Percentiles rank a stretch among this genome's conserved stretches.
Evolutionary conservation across 2,113 vertebrate species (phyloP).

Genomic region (Mobula hypostoma): DNA sequence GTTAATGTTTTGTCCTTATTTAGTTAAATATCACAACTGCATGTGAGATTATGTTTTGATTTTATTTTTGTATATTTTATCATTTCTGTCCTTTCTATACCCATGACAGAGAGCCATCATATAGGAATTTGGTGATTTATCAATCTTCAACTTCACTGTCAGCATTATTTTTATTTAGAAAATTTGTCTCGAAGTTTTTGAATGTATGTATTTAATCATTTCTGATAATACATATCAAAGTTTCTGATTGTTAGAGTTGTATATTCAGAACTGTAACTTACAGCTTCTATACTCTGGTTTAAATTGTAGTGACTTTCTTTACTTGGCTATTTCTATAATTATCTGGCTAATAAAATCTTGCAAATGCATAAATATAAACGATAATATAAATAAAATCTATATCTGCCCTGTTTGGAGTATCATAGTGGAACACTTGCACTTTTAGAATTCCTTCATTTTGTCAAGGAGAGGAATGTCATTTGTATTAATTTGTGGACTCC

Average conservation of each 20-base stretch:
- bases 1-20: neutral
- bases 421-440: neutral
- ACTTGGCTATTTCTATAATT: neutral
- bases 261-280: neutral
- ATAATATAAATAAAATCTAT: neutral
- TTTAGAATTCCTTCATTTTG: neutral
- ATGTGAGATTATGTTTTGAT: neutral
- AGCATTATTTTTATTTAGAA: neutral
- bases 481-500: neutral
- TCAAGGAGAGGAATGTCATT: neutral
- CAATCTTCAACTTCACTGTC: neutral
- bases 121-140: neutral
- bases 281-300: neutral
- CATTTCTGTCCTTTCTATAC: neutral
- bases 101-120: neutral
- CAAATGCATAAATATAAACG: neutral
- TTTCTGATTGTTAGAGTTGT: neutral
- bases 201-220: no score
- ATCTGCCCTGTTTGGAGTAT: neutral
- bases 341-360: neutral
- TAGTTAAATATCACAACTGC: neutral
- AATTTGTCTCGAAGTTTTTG: no score
- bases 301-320: neutral
- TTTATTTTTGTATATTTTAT: neutral
- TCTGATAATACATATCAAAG: neutral